Base-by-base conservation (phyloP, 1,140 invertebrate genomes). In the Ostrea denselamellosa region DNA sequence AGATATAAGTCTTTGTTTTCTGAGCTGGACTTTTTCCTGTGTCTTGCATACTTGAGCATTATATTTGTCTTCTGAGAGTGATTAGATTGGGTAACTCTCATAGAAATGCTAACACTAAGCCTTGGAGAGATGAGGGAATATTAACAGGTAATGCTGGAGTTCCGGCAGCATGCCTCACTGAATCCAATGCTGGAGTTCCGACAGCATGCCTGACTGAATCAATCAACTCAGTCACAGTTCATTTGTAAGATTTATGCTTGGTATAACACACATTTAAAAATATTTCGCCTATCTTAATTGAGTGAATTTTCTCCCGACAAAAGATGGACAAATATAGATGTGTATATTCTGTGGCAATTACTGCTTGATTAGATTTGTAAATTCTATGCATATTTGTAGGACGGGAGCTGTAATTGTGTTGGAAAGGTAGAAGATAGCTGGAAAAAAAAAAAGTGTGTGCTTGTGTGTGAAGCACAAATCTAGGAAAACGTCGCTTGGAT, bases 371-470 rank as follows among this genome's bases (percentile, higher is more conserved):
- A 71, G 68, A 28, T 71, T 34, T 71, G 8, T 71, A 28, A 34
- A 71, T 71, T 71, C 68, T 71, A 71, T 14, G 25, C 68, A 71
- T 71, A 25, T 71, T 71, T 71, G 22, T 71, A 71, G 68, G 68
- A 28, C 68, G 9, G 5, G 25, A 25, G 22, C 68, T 71, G 9
- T 34, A 71, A 71, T 25, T 71, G 22, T 25, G 28, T 25, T 28
- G 5, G 58, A n/a, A 62, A 14, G n/a, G 14, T 62, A 44, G 34
- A 5, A 44, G 34, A 44, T 44, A 44, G 34, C 34, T 44, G 2
- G 10, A 19, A 62, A 7, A 14, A 62, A 17, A 62, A 62, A n/a
- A n/a, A n/a, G n/a, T n/a, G n/a, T n/a, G 28, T 17, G 12, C 25
- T 34, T 28, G 22, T 22, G n/a, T 8, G n/a, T 28, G 65, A 71